Evolutionary conservation across 2,888 invertebrate genomes (phyloP).

Genomic region (Agriopis aurantiaria): DNA sequence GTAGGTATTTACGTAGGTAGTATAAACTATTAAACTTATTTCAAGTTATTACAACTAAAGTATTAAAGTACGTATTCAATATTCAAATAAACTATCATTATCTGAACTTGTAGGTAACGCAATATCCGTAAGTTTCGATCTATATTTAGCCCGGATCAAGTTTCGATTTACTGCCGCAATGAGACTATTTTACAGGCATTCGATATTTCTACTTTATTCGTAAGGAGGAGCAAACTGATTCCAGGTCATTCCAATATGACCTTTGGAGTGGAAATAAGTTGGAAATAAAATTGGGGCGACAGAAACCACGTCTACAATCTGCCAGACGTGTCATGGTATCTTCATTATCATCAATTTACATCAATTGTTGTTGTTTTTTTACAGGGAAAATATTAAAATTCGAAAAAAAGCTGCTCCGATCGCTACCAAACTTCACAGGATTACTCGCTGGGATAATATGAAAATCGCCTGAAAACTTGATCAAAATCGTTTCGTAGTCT

Average conservation of each 20-base stretch:
- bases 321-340: no score
- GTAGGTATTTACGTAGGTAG: no score
- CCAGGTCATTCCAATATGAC: constrained; percentile 2
- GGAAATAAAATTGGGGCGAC: neutral
- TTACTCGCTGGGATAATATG: no score
- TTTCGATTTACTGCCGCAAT: constrained; percentile 57
- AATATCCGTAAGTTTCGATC: constrained; percentile 51
- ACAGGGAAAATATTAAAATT: no score
- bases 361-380: no score
- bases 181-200: constrained; percentile 41
- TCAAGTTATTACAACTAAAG: no score
- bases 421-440: no score
- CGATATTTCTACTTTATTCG: constrained; percentile 38
- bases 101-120: constrained; percentile 26
- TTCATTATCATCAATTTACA: no score
- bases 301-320: no score
- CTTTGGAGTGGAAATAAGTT: neutral
- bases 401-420: no score
- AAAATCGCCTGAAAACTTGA: no score
- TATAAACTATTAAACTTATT: neutral
- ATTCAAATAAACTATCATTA: constrained; percentile 14
- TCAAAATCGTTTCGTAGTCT: no score
- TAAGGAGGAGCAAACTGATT: constrained; percentile 9
- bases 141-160: constrained; percentile 56
- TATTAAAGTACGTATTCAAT: neutral